Evolutionary conservation across 2,797 vertebrate genomes (phyloP).

Genomic region (Tenualosa thibaudeaui): DNA sequence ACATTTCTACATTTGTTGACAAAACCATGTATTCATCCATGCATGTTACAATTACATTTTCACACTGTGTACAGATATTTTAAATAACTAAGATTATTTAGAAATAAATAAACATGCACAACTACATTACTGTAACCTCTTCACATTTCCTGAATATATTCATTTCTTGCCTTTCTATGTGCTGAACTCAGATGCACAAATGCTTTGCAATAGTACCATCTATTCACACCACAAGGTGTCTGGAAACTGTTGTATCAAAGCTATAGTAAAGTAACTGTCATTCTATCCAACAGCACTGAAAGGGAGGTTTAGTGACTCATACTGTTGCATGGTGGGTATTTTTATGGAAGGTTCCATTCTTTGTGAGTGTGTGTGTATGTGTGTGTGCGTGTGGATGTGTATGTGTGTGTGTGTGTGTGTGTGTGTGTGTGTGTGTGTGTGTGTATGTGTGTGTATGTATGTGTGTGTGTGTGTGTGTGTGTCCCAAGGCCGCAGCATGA

Average conservation of each 20-base stretch:
- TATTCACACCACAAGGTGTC: neutral
- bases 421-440: too few species aligned
- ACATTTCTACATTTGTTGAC: too few species aligned
- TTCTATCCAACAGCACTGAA: neutral
- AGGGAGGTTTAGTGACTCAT: neutral
- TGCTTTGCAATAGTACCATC: neutral
- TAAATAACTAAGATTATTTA: neutral
- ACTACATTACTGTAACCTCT: neutral
- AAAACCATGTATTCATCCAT: too few species aligned
- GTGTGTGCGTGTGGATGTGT: too few species aligned
- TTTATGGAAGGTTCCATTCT: neutral
- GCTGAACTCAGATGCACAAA: neutral
- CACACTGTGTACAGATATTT: neutral
- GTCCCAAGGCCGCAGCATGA: neutral
- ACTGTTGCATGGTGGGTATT: constrained; percentile 4
- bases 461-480: too few species aligned
- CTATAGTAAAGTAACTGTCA: neutral
- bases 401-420: too few species aligned
- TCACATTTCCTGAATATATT: neutral
- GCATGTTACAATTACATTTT: too few species aligned
- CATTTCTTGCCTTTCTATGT: neutral
- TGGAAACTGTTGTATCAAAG: too few species aligned
- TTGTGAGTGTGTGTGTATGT: too few species aligned
- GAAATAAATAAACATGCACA: neutral
- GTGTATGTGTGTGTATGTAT: too few species aligned